A percentile compares a stretch with the other conserved stretches of the same genome.
These are phyloP conservation scores for Melieria crassipennis DNA, from an alignment of 2,888 invertebrate species.

Conservation along the genomic window DNA sequence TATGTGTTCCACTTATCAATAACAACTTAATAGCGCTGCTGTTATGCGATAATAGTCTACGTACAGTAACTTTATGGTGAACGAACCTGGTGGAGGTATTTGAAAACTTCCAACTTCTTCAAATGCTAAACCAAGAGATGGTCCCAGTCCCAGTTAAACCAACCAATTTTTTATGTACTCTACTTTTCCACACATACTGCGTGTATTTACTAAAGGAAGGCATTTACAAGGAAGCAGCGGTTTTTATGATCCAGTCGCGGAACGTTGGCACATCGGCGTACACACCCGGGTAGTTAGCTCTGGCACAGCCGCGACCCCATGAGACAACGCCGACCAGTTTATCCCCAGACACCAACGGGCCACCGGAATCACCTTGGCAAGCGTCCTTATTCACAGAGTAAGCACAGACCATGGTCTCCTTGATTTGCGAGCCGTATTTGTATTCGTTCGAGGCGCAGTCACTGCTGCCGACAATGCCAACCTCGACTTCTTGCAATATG, in stretches of 20 bases:
- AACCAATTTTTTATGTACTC: too few relatives aligned
- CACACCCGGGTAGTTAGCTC: conserved; percentile 58
- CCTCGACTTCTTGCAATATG: conserved; percentile 46
- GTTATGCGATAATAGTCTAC: too few relatives aligned
- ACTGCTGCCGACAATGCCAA: conserved; percentile 45
- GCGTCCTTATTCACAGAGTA: conserved; percentile 54
- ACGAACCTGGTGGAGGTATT: too few relatives aligned
- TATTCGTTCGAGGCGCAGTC: conserved; percentile 38
- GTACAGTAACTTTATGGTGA: too few relatives aligned
- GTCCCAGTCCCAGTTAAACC: too few relatives aligned
- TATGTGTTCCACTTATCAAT: too few relatives aligned
- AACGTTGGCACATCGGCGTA: conserved; percentile 54
- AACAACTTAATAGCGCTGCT: too few relatives aligned
- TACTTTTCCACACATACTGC: too few relatives aligned
- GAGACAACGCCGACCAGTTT: conserved; percentile 61
- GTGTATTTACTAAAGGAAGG: neutral
- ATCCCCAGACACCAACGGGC: conserved; percentile 56
- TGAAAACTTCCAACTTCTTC: too few relatives aligned
- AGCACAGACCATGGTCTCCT: conserved; percentile 57
- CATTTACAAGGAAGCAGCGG: conserved; percentile 41
- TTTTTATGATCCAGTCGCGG: conserved; percentile 47
- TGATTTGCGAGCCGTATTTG: conserved; percentile 48
- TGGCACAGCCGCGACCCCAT: conserved; percentile 62
- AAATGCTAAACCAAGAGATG: too few relatives aligned
- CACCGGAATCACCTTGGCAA: conserved; percentile 65